phyloP scores from a whole-genome alignment of 2,797 vertebrate species.

The Hapalemur alaotrensis region DNA sequence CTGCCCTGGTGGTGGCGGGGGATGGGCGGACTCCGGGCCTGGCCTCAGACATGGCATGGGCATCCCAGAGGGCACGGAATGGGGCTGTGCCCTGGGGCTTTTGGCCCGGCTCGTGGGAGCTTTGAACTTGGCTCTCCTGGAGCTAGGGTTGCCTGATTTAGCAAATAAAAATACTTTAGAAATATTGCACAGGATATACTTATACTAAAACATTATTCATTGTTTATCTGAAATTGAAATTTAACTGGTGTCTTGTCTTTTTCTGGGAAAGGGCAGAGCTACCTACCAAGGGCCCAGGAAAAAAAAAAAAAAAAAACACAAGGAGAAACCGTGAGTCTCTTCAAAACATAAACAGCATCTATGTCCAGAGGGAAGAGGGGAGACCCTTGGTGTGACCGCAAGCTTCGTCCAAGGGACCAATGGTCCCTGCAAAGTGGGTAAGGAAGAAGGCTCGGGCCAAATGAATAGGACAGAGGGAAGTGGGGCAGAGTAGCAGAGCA shows the following conservation, averaged over 20 bases:
- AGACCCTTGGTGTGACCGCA: too few relatives aligned
- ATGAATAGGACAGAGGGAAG: neutral
- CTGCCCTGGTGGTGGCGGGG: neutral
- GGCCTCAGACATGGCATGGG: neutral
- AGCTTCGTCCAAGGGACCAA: neutral
- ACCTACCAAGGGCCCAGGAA: neutral
- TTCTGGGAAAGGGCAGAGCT: neutral
- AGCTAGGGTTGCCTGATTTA: neutral
- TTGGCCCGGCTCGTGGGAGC: neutral
- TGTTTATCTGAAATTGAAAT: neutral
- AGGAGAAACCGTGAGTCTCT: neutral
- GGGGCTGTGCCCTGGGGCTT: neutral
- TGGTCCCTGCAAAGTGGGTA: neutral
- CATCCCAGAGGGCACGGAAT: neutral
- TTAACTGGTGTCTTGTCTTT: neutral
- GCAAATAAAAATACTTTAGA: neutral
- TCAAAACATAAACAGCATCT: neutral
- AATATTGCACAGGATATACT: neutral
- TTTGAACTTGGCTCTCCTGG: neutral
- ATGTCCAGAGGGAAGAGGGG: neutral
- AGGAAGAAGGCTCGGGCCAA: neutral
- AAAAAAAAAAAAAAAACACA: neutral
- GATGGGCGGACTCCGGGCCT: rapidly evolving
- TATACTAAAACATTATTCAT: neutral
- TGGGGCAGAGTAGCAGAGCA: neutral